Conservation (phyloP, 1,140 invertebrate genomes). For the Colletes latitarsis region DNA sequence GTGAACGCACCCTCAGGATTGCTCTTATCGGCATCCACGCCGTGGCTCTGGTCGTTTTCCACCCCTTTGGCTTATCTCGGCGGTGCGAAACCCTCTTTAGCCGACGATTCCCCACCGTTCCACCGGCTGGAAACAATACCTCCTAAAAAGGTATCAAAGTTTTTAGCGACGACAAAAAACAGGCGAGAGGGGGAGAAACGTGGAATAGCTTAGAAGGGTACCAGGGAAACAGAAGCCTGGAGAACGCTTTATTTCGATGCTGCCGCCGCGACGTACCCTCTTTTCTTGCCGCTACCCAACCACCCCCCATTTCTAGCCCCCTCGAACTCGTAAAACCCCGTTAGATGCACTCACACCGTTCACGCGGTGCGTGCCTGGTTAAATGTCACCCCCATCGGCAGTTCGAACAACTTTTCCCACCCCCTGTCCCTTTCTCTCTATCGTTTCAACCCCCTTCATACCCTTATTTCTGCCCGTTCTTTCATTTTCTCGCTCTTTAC, state of each 20-base stretch:
- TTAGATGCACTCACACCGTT: conserved; percentile 11
- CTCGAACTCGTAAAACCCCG: conserved; percentile 11
- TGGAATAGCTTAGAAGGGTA: background rate
- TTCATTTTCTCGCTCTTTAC: background rate
- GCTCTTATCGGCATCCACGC: conserved; percentile 65
- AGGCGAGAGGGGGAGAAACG: background rate
- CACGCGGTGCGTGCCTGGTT: background rate
- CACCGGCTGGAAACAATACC: too few species aligned
- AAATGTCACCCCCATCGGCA: conserved; percentile 29
- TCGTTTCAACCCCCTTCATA: background rate
- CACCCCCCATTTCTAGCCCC: background rate
- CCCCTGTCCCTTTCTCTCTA: background rate
- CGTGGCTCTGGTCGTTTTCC: conserved; percentile 48
- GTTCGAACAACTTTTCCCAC: conserved; percentile 18
- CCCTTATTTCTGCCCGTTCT: background rate
- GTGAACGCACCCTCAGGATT: conserved; percentile 58
- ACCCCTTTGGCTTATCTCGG: conserved; percentile 59
- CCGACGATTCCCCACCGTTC: conserved; percentile 5
- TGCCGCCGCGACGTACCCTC: background rate
- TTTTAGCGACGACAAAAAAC: conserved; percentile 56
- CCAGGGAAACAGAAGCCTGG: background rate
- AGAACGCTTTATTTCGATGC: conserved; percentile 14
- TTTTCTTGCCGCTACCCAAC: background rate
- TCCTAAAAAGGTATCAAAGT: conserved; percentile 68
- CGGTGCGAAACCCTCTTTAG: conserved; percentile 54